phyloP scores from a whole-genome alignment of 2,888 invertebrate species.

The Graphium colonna region DNA sequence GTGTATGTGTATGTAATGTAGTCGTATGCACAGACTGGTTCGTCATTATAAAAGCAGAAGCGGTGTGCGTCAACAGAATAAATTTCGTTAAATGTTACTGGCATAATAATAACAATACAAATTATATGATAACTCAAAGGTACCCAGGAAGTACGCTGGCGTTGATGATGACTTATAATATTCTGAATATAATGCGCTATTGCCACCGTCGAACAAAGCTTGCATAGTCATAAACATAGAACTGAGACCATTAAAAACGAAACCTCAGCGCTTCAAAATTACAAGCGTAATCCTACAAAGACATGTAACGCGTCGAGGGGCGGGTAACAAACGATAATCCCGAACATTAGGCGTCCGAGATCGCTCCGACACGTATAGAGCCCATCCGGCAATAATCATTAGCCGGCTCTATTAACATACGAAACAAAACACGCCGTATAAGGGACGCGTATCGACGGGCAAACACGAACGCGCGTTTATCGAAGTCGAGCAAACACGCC shows the following conservation, averaged over 20 bases:
- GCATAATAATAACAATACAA: no score
- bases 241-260: background rate
- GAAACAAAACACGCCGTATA: slow-evolving; percentile 51
- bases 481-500: slow-evolving; percentile 41
- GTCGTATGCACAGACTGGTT: no score
- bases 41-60: no score
- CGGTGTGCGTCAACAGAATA: no score
- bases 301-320: slow-evolving; percentile 3
- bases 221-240: background rate
- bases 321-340: slow-evolving; percentile 28
- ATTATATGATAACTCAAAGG: no score
- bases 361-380: slow-evolving; percentile 34
- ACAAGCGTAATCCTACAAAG: background rate
- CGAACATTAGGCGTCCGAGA: slow-evolving; percentile 18
- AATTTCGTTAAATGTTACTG: no score
- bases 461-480: slow-evolving; percentile 32
- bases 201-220: no score
- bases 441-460: slow-evolving; percentile 31
- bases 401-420: slow-evolving; percentile 57
- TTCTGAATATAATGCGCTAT: no score
- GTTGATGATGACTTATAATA: background rate
- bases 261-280: background rate
- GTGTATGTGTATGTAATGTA: no score
- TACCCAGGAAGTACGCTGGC: no score
- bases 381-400: slow-evolving; percentile 45